Percentiles rank a stretch among this genome's conserved stretches.
Conservation (phyloP, 53 echinoderm and acorn worm genomes). For the Echinarachnius parma region DNA sequence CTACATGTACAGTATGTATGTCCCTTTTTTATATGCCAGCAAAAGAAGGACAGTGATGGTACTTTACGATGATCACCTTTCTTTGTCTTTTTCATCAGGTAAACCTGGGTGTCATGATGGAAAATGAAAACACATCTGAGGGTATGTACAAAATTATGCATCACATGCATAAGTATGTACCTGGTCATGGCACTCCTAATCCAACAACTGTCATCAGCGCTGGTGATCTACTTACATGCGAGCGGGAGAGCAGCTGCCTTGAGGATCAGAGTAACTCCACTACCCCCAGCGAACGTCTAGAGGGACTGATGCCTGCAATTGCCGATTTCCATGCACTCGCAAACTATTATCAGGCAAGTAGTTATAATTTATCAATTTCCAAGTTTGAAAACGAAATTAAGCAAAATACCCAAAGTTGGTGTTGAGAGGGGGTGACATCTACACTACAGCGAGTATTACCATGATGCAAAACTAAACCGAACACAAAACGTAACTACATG, state of each 20-base stretch:
- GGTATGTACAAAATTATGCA: slow-evolving; percentile 62
- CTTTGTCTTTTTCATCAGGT: no score
- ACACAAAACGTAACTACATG: no score
- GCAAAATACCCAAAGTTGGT: no score
- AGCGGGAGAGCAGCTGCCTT: slow-evolving; percentile 47
- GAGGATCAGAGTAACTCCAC: slow-evolving; percentile 54
- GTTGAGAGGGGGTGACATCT: no score
- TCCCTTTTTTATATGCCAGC: no score
- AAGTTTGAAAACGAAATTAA: no score
- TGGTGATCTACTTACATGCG: slow-evolving; percentile 66
- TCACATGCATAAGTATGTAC: slow-evolving; percentile 63
- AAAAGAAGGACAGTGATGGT: no score
- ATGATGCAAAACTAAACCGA: no score
- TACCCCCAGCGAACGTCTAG: slow-evolving; percentile 49
- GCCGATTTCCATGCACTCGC: slow-evolving; percentile 74
- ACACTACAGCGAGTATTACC: no score
- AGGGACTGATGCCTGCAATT: slow-evolving; percentile 67
- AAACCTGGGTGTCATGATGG: slow-evolving; percentile 69
- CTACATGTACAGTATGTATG: no score
- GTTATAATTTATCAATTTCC: no score
- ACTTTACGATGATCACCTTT: no score
- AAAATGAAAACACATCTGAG: slow-evolving; percentile 61
- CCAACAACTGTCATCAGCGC: slow-evolving; percentile 48
- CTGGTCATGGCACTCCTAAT: slow-evolving; percentile 44
- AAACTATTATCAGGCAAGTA: slow-evolving; percentile 70